A percentile compares a stretch with the other conserved stretches of the same genome.
Conservation (phyloP, 2,113 vertebrate species). For the Aramus guarauna region DNA sequence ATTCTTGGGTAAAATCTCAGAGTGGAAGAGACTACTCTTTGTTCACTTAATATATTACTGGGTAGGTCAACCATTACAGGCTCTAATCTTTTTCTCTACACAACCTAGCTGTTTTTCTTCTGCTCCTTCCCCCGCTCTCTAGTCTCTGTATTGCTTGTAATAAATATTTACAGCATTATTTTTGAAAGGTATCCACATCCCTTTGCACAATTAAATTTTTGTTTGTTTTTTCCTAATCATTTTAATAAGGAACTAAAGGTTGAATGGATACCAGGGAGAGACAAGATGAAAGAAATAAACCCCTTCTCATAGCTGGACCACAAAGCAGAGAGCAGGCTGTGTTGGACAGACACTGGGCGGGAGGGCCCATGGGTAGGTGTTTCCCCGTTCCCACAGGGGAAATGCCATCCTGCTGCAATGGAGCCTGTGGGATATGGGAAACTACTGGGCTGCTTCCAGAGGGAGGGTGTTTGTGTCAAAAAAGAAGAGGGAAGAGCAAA, state of each 20-base stretch:
- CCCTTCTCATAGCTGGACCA: not conserved
- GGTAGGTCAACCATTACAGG: constrained; percentile 46
- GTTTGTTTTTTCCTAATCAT: not conserved
- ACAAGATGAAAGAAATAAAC: not conserved
- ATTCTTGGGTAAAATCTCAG: constrained; percentile 34
- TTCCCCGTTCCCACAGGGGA: not conserved
- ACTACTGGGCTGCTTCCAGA: not conserved
- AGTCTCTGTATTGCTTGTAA: constrained; percentile 12
- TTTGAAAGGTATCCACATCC: constrained; percentile 48
- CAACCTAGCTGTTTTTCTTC: constrained; percentile 52
- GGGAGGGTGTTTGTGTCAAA: not conserved
- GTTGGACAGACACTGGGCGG: not conserved
- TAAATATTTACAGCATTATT: constrained; percentile 72
- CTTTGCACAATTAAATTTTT: constrained; percentile 54
- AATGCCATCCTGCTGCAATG: not conserved
- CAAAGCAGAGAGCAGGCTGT: not conserved
- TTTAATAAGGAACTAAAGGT: not conserved
- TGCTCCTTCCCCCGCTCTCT: not conserved
- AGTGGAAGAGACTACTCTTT: constrained; percentile 33
- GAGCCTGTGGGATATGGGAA: not conserved
- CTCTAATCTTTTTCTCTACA: constrained; percentile 35
- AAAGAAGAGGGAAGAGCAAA: constrained; percentile 10
- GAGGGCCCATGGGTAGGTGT: not conserved
- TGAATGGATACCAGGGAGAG: not conserved
- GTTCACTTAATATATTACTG: constrained; percentile 62